Evolutionary conservation across 2,797 vertebrate genomes (phyloP).

Genomic region (Lacerta agilis): DNA sequence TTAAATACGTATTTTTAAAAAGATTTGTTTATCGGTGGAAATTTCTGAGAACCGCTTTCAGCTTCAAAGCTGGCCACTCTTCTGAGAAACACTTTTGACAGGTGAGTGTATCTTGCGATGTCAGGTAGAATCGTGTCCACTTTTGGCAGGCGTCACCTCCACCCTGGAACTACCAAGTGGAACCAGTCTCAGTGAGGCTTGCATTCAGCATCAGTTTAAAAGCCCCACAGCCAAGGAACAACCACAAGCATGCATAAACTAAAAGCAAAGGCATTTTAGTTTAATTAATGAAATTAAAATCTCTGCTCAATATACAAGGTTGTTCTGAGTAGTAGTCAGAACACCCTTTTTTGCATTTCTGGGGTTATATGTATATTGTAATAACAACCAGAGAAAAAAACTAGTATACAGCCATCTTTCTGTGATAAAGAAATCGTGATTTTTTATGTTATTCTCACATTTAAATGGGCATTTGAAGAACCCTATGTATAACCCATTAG

Average conservation of each 20-base stretch:
- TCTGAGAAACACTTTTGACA: background rate
- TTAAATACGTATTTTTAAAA: background rate
- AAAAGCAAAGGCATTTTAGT: background rate
- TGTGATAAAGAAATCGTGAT: slow-evolving; percentile 22
- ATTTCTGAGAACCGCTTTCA: background rate
- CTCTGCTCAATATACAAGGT: background rate
- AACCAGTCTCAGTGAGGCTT: too few species aligned
- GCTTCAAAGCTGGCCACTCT: background rate
- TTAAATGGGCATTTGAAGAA: background rate
- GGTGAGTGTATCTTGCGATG: too few species aligned
- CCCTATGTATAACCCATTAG: background rate
- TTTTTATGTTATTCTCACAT: slow-evolving; percentile 54
- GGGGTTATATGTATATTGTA: background rate
- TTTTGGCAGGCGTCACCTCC: too few species aligned
- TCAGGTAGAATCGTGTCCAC: too few species aligned
- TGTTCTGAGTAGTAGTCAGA: background rate
- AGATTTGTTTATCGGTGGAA: background rate
- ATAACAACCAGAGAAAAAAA: background rate
- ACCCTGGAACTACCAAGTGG: too few species aligned
- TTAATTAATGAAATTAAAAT: background rate
- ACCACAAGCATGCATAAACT: too few species aligned
- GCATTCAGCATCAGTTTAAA: too few species aligned
- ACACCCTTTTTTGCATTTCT: background rate
- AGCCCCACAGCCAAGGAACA: too few species aligned
- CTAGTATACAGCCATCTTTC: background rate